Evolutionary conservation across 2,797 vertebrate genomes (phyloP).

Genomic region (Acanthiza pusilla): DNA sequence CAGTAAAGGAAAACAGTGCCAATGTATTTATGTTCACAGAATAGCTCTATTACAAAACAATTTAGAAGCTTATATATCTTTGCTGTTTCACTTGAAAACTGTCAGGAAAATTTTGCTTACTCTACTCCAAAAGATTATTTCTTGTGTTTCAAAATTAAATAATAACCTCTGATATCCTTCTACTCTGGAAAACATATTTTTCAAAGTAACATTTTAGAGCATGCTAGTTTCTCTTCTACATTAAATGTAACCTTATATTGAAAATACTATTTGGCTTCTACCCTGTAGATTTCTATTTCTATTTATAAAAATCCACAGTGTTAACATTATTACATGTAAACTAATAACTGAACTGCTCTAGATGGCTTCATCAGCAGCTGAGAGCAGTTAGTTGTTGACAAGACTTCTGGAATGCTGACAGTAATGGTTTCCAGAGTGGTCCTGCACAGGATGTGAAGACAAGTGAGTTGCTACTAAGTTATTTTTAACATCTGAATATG

Average conservation of each 20-base stretch:
- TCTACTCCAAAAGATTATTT: not conserved
- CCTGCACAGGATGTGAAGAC: not conserved
- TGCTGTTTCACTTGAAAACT: not conserved
- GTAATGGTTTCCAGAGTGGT: not conserved
- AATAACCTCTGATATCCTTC: rapidly evolving
- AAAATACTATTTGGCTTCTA: not conserved
- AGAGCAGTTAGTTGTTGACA: not conserved
- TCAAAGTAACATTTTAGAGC: not conserved
- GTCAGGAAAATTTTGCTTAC: not conserved
- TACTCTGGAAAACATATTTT: not conserved
- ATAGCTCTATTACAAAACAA: not conserved
- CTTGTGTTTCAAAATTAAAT: not conserved
- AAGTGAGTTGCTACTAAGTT: not conserved
- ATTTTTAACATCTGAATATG: slow-evolving; percentile 16
- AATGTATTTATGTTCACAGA: not conserved
- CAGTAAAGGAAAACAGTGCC: not conserved
- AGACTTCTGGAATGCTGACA: not conserved
- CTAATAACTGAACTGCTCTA: not conserved
- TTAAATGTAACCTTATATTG: not conserved
- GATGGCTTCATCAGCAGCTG: not conserved
- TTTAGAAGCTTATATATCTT: not conserved
- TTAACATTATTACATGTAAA: not conserved
- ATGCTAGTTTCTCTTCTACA: not conserved
- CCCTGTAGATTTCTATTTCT: not conserved
- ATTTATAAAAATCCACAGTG: not conserved